Base-by-base conservation (phyloP, 1,140 invertebrate species). In the Drosophila oshimai region DNA sequence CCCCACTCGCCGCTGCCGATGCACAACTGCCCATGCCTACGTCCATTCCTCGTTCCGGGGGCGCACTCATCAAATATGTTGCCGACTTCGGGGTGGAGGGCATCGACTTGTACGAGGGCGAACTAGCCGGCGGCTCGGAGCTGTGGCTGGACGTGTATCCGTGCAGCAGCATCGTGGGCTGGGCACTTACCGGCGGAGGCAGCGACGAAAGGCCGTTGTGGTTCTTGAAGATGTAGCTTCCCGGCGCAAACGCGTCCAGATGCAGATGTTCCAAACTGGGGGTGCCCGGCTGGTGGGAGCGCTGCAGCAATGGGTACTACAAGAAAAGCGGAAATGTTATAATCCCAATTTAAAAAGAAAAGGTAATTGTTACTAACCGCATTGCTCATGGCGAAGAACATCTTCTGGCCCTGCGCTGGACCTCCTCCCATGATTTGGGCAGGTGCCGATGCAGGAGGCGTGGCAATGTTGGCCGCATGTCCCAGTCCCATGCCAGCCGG, bases 21-120 rank as follows among this genome's bases (percentile, higher is more conserved):
- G 51, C 31, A 7, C 5, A 15, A 4, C 55, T 24, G 17, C 33
- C 33, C 10, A 49, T 34, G 51, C 46, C 62, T 12, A 34, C 68
- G 62, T 31, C 77, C 47, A 36, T 69, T 39, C 36, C 53, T 20
- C 44, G 54, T 26, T 73, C 92, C 10, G 67, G 54, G 74, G 90
- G 69, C 53, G 68, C 68, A 62, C 73, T 83, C 39, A 77, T 47
- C 10, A 76, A 74, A 60, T 72, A 86, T 41, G 84, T 61, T 2
- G 75, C 74, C 45, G 89, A 90, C 18, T 90, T 90, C 6, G 89
- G 89, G 6, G 89, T 90, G 36, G 89, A 86, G 4, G 89, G 89
- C 67, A 90, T 76, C 6, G 89, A 89, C 31, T 87, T 86, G 42
- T 74, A 76, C 6, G 86, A 64, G 4, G 91, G 75, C 33, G 90